phyloP scores from a whole-genome alignment of 2,797 vertebrate genomes.

The Leptatherina wallacei region DNA sequence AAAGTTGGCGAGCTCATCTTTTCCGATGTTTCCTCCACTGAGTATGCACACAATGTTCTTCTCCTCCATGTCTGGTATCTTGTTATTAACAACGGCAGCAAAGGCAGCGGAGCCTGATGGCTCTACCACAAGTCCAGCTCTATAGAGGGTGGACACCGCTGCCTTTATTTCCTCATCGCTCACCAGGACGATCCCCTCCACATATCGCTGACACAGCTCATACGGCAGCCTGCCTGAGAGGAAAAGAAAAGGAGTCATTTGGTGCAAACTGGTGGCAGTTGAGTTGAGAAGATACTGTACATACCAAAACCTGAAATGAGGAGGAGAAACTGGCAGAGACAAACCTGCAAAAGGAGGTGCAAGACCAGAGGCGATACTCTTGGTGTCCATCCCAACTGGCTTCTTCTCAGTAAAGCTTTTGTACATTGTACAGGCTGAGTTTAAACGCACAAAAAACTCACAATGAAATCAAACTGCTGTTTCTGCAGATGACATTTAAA shows the following conservation, averaged over 20 bases:
- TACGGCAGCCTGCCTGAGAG: slow-evolving; percentile 77
- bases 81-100: slow-evolving; percentile 76
- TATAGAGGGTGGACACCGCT: slow-evolving; percentile 79
- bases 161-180: slow-evolving; percentile 81
- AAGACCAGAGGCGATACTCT: slow-evolving; percentile 83
- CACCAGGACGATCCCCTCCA: slow-evolving; percentile 81
- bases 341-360: slow-evolving; percentile 84
- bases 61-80: slow-evolving; percentile 75
- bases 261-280: background rate
- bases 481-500: background rate
- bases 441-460: slow-evolving; percentile 10
- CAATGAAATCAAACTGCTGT: background rate
- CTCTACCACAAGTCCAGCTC: slow-evolving; percentile 82
- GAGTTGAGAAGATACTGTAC: background rate
- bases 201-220: slow-evolving; percentile 76
- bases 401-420: slow-evolving; percentile 83
- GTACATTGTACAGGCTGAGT: slow-evolving; percentile 85
- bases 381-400: slow-evolving; percentile 80
- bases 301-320: background rate
- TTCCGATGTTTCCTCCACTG: slow-evolving; percentile 83
- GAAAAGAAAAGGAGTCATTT: background rate
- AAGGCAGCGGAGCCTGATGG: slow-evolving; percentile 81
- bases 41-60: slow-evolving; percentile 79
- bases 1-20: slow-evolving; percentile 80
- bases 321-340: background rate